These are phyloP conservation scores for Neomicropteryx cornuta DNA, from an alignment of 1,140 invertebrate species.

Conservation along the genomic window DNA sequence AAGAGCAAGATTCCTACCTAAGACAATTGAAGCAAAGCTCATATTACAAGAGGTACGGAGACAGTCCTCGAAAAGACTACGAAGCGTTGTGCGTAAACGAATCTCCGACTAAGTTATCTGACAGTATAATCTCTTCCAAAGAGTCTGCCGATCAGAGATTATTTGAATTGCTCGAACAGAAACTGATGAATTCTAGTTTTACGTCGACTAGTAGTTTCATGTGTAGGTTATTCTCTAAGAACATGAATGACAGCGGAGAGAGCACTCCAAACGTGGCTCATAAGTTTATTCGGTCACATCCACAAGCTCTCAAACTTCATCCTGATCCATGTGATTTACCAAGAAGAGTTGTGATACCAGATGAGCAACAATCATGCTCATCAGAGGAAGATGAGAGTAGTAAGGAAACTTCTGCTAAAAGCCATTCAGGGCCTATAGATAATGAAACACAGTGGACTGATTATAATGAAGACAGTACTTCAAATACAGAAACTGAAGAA, in stretches of 20 bases:
- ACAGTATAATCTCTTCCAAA: too few relatives aligned
- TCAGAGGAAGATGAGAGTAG: slow-evolving; percentile 11
- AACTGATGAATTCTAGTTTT: slow-evolving; percentile 56
- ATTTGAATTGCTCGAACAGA: slow-evolving; percentile 62
- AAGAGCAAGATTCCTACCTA: slow-evolving; percentile 34
- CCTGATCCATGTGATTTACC: slow-evolving; percentile 8
- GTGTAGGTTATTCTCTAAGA: too few relatives aligned
- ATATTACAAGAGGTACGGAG: slow-evolving; percentile 31
- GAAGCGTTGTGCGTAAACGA: too few relatives aligned
- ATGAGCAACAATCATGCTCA: too few relatives aligned
- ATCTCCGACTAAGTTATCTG: too few relatives aligned
- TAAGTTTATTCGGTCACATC: slow-evolving; percentile 23
- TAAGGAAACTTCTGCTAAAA: slow-evolving; percentile 8
- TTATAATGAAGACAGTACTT: slow-evolving; percentile 4
- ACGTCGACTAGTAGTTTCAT: slow-evolving; percentile 57
- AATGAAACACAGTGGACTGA: slow-evolving; percentile 3
- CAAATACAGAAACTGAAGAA: slow-evolving; percentile 11
- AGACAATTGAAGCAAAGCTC: slow-evolving; percentile 30
- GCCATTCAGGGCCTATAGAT: neutral
- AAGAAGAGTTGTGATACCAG: too few relatives aligned
- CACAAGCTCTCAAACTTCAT: slow-evolving; percentile 29
- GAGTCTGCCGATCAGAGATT: slow-evolving; percentile 50
- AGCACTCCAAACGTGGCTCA: slow-evolving; percentile 30
- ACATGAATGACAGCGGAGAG: too few relatives aligned
- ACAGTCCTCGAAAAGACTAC: too few relatives aligned